phyloP scores from a whole-genome alignment of 1,140 invertebrate genomes.

The Lutraria rhynchaena region DNA sequence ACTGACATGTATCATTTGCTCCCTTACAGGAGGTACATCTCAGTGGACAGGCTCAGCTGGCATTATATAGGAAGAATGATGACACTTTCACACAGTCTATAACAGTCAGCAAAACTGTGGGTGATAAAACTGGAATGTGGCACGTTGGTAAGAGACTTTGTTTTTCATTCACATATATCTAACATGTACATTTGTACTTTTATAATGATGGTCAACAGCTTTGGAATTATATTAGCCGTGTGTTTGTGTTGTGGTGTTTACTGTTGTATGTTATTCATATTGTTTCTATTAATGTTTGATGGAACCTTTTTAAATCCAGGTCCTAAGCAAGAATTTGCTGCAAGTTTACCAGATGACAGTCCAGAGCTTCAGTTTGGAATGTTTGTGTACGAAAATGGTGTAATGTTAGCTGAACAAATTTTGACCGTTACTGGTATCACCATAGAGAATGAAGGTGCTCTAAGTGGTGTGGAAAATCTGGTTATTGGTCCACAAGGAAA shows the following conservation, averaged over 20 bases:
- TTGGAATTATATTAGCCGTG: no score
- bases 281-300: no score
- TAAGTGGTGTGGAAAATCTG: constrained; percentile 68
- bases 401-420: constrained; percentile 62
- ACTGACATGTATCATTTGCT: no score
- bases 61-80: constrained; percentile 65
- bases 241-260: no score
- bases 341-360: constrained; percentile 65
- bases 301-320: no score
- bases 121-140: constrained; percentile 72
- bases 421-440: constrained; percentile 70
- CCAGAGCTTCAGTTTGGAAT: constrained; percentile 74
- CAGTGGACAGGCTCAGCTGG: constrained; percentile 68
- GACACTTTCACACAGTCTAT: constrained; percentile 68
- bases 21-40: constrained; percentile 66
- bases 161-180: no score
- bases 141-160: constrained; percentile 70
- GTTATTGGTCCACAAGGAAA: constrained; percentile 68
- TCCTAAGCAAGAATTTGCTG: constrained; percentile 65
- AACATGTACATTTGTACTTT: no score
- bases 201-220: no score
- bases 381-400: constrained; percentile 65
- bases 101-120: constrained; percentile 65
- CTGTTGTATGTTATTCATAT: no score
- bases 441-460: constrained; percentile 68